These are phyloP conservation scores for Eristalinus aeneus DNA, from an alignment of 2,888 invertebrate species.

Conservation along the genomic window DNA sequence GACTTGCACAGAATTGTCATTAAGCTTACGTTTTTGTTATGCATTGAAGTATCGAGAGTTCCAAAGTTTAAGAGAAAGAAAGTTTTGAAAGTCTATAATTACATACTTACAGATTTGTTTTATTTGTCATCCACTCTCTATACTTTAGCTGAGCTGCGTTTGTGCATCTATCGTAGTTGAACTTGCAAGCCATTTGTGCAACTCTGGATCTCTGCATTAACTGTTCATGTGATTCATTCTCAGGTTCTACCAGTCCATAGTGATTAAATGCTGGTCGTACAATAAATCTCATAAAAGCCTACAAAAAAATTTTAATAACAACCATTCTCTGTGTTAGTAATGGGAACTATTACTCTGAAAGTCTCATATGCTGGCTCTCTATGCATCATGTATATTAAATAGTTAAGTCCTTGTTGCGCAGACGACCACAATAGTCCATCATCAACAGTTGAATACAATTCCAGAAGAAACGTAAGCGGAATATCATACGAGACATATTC, in stretches of 20 bases:
- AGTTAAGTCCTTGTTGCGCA: constrained; percentile 83
- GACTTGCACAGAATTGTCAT: no score
- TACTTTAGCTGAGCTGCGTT: constrained; percentile 81
- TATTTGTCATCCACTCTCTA: constrained; percentile 82
- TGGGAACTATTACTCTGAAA: constrained; percentile 82
- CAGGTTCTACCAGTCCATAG: constrained; percentile 81
- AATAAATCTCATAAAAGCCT: constrained; percentile 80
- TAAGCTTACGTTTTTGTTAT: no score
- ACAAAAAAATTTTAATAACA: background rate
- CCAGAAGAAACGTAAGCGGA: constrained; percentile 82
- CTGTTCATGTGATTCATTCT: constrained; percentile 81
- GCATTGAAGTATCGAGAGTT: background rate
- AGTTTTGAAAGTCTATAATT: no score
- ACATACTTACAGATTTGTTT: constrained; percentile 82
- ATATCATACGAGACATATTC: constrained; percentile 83
- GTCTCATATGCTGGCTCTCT: constrained; percentile 83
- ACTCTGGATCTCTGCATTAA: constrained; percentile 82
- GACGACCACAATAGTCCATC: constrained; percentile 85
- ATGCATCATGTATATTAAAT: constrained; percentile 83
- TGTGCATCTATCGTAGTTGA: constrained; percentile 82
- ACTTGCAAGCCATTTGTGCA: constrained; percentile 82
- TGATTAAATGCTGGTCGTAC: constrained; percentile 80
- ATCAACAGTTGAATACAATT: constrained; percentile 81
- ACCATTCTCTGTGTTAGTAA: background rate
- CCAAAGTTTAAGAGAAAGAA: no score